phyloP scores from a whole-genome alignment of 2,888 invertebrate species.

The Troides oblongomaculatus region DNA sequence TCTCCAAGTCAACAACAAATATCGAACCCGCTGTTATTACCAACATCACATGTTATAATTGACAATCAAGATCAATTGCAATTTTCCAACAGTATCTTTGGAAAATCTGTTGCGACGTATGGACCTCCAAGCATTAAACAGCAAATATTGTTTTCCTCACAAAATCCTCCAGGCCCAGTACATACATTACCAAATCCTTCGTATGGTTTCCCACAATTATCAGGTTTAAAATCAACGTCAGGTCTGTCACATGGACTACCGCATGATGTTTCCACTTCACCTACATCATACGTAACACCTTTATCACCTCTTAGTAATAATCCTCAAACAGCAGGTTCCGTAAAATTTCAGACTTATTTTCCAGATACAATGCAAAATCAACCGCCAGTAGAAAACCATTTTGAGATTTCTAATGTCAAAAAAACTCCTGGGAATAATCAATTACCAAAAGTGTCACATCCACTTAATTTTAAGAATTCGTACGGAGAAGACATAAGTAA shows the following conservation, averaged over 20 bases:
- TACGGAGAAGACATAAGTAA: constrained; percentile 69
- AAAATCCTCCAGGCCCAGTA: constrained; percentile 58
- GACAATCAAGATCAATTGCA: constrained; percentile 52
- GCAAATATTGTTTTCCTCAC: constrained; percentile 56
- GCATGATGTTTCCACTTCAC: constrained; percentile 37
- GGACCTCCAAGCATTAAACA: constrained; percentile 54
- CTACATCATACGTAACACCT: constrained; percentile 45
- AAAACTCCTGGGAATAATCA: constrained; percentile 51
- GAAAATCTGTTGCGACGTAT: constrained; percentile 55
- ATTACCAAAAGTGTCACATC: constrained; percentile 61
- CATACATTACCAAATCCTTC: constrained; percentile 45
- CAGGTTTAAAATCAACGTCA: constrained; percentile 31
- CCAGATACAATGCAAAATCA: constrained; percentile 52
- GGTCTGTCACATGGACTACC: constrained; percentile 42
- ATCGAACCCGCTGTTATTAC: constrained; percentile 46
- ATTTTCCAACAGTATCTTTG: constrained; percentile 38
- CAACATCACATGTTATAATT: constrained; percentile 54
- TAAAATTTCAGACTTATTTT: constrained; percentile 49
- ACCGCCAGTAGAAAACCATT: constrained; percentile 48
- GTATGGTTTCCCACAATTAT: constrained; percentile 40
- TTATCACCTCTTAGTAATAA: constrained; percentile 45
- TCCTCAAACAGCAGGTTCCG: constrained; percentile 44
- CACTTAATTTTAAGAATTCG: constrained; percentile 66
- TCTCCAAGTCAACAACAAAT: constrained; percentile 42
- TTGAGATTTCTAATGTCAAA: constrained; percentile 48